phyloP scores from a whole-genome alignment of 2,113 vertebrate species.

The Strix uralensis region DNA sequence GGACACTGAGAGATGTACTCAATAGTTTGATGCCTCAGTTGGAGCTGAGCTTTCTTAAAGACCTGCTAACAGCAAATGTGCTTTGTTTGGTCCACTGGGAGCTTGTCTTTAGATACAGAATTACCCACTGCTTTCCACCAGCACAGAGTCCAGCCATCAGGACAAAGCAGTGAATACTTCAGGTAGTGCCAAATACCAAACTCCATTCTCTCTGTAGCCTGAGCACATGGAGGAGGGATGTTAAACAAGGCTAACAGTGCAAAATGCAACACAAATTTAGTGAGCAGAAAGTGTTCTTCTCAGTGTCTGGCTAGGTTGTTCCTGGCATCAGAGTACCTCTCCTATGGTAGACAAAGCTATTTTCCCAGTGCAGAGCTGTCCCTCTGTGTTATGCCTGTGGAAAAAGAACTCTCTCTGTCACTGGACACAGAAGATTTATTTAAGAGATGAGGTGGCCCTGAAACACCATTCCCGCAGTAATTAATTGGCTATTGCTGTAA shows the following conservation, averaged over 20 bases:
- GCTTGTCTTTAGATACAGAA: neutral
- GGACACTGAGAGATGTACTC: neutral
- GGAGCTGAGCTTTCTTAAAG: neutral
- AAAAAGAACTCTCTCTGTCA: neutral
- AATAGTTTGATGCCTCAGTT: neutral
- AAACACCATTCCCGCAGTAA: neutral
- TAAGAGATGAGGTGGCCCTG: neutral
- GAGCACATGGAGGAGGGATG: neutral
- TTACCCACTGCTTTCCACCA: neutral
- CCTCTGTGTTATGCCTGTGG: neutral
- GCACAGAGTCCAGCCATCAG: neutral
- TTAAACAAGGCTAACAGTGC: neutral
- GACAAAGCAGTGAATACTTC: neutral
- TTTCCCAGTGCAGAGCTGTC: neutral
- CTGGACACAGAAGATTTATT: neutral
- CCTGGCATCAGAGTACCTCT: neutral
- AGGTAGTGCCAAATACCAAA: neutral
- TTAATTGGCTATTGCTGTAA: constrained; percentile 10
- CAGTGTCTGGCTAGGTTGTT: neutral
- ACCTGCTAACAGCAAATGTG: neutral
- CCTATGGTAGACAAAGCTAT: neutral
- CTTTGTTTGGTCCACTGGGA: neutral
- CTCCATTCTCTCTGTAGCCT: fast-evolving
- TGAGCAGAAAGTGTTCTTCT: neutral
- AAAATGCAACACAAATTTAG: neutral